Conservation (phyloP, 2,888 invertebrate species). For the Tetranychus piercei region DNA sequence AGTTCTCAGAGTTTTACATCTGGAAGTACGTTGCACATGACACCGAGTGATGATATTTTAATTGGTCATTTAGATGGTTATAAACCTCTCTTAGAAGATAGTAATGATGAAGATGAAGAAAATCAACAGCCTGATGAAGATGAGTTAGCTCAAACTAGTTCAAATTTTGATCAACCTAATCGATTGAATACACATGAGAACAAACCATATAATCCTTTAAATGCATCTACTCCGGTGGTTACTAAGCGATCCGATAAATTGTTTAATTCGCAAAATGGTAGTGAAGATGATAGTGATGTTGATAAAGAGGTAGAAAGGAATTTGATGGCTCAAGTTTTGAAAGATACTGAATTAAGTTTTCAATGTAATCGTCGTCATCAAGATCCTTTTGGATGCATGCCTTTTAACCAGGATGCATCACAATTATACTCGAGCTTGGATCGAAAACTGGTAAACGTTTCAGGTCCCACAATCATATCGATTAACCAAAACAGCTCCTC, state of each 20-base stretch:
- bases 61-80: conserved; percentile 12
- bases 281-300: conserved; percentile 13
- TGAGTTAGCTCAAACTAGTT: neutral
- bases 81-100: conserved; percentile 18
- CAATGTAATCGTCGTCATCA: conserved; percentile 10
- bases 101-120: conserved; percentile 18
- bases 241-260: neutral
- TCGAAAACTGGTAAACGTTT: neutral
- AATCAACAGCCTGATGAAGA: conserved; percentile 13
- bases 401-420: conserved; percentile 14
- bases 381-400: conserved; percentile 12
- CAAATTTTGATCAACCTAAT: conserved; percentile 11
- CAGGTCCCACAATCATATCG: neutral
- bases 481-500: neutral
- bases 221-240: neutral
- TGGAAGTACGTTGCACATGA: neutral
- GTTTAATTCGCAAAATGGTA: neutral
- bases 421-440: conserved; percentile 11
- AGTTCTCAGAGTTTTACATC: conserved; percentile 13
- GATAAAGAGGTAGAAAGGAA: conserved; percentile 21
- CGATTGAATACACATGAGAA: conserved; percentile 4
- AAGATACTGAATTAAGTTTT: conserved; percentile 11
- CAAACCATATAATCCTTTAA: neutral
- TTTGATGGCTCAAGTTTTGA: conserved; percentile 20
- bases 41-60: conserved; percentile 9